Base-by-base conservation (phyloP, 2,888 invertebrate genomes). In the Agrilus biguttatus region DNA sequence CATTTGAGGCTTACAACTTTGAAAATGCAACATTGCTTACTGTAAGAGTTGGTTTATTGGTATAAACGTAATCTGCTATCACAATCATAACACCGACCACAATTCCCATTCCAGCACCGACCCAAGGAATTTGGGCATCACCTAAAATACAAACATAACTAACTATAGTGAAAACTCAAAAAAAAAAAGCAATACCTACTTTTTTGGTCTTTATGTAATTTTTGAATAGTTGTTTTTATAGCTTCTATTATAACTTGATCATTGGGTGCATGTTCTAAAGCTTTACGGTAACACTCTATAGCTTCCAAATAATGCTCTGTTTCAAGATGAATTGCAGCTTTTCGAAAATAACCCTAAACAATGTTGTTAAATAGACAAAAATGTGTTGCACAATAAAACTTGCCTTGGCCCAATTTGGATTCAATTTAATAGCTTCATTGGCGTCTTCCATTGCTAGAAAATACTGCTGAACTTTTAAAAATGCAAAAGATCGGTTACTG, bases 401-500 rank as follows among this genome's bases (percentile, higher is more conserved):
- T 68, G 79, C 84, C 74, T 86, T 87, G 7, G 83, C 78, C 85
- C 86, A 86, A 38, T 76, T 72, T 14, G 85, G 84, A 59, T 81
- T 78, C 42, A 87, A 60, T 57, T 72, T 70, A 42, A 87, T 83
- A 3, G 80, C 78, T 62, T 80, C 77, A 55, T 80, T 73, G 2
- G 88, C 87, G 72, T 88, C 88, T 61, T 83, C 76, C 53, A 83
- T 66, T 0, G 87, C 81, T 51, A 80, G 73, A 62, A 78, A 82
- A 64, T 78, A 84, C 59, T 84, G 84, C 54, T 83, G 77, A 51
- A 83, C 66, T 64, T 83, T 83, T 33, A 88, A 66, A 64, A 85
- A 87, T 10, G 84, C 83, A 57, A 78, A 75, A 5, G 87, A 87
- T 57, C 88, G 72, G 62, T 89, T 89, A 58, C 86, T 86, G 63